Conservation (phyloP, 2,797 vertebrate species). For the Pangasius larnaudii region DNA sequence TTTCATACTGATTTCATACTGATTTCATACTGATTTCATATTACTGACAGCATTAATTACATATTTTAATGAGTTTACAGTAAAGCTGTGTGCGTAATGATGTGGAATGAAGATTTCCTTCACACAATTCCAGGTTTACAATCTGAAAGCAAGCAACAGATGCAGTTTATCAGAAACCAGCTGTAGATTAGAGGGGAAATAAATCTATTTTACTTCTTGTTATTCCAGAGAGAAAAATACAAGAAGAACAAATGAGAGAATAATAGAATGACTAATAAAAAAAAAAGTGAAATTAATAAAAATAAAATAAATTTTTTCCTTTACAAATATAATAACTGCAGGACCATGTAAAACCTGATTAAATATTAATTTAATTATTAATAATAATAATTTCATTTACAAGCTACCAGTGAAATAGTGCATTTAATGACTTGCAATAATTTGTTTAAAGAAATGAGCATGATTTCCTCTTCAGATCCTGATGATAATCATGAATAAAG, state of each 20-base stretch:
- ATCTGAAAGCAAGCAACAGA: constrained; percentile 37
- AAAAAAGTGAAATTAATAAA: not conserved
- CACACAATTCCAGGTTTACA: not conserved
- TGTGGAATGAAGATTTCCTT: constrained; percentile 21
- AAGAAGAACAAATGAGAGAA: not conserved
- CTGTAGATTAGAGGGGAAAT: constrained; percentile 1
- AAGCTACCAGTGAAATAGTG: not conserved
- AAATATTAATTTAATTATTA: not conserved
- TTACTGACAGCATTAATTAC: not conserved
- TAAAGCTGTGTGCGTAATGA: not conserved
- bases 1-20: not conserved
- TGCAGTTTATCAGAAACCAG: constrained; percentile 44
- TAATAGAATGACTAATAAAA: not conserved
- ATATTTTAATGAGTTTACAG: not conserved
- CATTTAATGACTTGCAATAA: not conserved
- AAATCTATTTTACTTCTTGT: not conserved
- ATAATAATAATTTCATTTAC: not conserved
- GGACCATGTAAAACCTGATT: not conserved
- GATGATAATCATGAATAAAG: not conserved
- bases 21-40: not conserved
- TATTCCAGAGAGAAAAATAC: not conserved
- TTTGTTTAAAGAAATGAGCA: not conserved
- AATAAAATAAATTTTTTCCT: not conserved
- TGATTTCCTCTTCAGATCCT: not conserved
- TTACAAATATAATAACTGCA: not conserved